Conservation (phyloP, 2,797 vertebrate genomes). For the Syngnathus acus region DNA sequence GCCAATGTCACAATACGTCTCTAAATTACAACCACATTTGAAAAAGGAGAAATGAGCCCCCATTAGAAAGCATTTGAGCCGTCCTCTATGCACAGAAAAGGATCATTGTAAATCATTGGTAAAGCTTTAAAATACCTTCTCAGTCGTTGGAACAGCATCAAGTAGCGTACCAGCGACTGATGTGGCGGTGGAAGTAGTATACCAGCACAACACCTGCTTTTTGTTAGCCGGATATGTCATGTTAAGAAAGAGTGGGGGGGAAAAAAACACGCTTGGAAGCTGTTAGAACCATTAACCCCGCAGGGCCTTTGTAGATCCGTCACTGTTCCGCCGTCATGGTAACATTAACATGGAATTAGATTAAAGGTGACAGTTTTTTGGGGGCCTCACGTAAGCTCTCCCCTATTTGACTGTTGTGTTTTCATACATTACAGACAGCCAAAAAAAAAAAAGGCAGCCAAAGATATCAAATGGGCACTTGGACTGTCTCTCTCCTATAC, state of each 20-base stretch:
- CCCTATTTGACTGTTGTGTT: conserved; percentile 16
- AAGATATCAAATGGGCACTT: too few species aligned
- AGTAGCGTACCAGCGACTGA: conserved; percentile 45
- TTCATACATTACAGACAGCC: conserved; percentile 11
- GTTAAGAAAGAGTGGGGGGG: conserved; percentile 37
- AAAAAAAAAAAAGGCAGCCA: too few species aligned
- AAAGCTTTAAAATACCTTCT: conserved; percentile 55
- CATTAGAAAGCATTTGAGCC: conserved; percentile 28
- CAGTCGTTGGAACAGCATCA: conserved; percentile 61
- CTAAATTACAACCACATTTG: conserved; percentile 37
- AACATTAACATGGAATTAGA: conserved; percentile 37
- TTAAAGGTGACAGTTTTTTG: background rate
- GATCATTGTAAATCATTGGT: conserved; percentile 37
- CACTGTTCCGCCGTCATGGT: conserved; percentile 52
- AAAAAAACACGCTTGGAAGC: conserved; percentile 41
- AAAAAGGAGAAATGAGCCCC: conserved; percentile 21
- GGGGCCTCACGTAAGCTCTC: background rate
- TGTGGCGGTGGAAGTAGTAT: conserved; percentile 47
- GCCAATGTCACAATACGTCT: conserved; percentile 40
- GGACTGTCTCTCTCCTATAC: too few species aligned
- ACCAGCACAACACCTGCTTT: conserved; percentile 62
- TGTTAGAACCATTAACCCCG: conserved; percentile 53
- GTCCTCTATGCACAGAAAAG: conserved; percentile 44
- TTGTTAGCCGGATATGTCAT: conserved; percentile 57
- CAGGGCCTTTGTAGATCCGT: conserved; percentile 42